Evolutionary conservation across 2,888 invertebrate species (phyloP), one percentile per base, ranked within the genome.

Genomic region (Nomada ruficornis): DNA sequence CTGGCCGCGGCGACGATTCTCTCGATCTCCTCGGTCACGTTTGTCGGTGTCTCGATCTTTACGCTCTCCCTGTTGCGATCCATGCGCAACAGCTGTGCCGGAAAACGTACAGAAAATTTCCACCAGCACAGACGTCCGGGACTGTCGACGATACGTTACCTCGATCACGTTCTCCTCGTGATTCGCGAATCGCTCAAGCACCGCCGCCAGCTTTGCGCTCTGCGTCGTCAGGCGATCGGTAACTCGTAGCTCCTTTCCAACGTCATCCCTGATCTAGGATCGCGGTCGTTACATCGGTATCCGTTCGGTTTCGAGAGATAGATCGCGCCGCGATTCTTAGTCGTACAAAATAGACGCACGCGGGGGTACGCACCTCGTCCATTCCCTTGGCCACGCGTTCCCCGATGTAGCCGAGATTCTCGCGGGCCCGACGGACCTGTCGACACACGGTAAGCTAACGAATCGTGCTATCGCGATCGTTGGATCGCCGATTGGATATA

Each of bases 21-120:
- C 23, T 89, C 89, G n/a, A 93, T 91, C 63, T 93, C 93, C 23
- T 90, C 89, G 69, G 89, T 91, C 70, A 93, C 90, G 68, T 92
- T 89, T 20, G 20, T 36, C 15, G 93, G 93, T 0, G 93, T 93
- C 80, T 89, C 92, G 52, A 93, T 80, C 44, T 80, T 87, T 7
- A 90, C 90, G 82, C 89, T 93, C 57, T 91, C 91, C 82, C 86
- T 90, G 55, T 93, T 92, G n/a, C 89, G 82, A 64, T 89, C 89
- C 87, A 90, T 90, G 2, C 93, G 89, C n/a, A 92, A 89, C 54
- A 92, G 60, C 93, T 93, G 59, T 36, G 9, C 9, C 9, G 2
- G 2, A n/a, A 59, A 29, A 0, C 47, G 47, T 13, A 47, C 13
- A 0, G 47, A 15, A 47, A 47, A 47, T 13, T 15, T 47, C 47